Evolutionary conservation across 2,113 vertebrate species (phyloP).

Genomic region (Hoplias malabaricus): DNA sequence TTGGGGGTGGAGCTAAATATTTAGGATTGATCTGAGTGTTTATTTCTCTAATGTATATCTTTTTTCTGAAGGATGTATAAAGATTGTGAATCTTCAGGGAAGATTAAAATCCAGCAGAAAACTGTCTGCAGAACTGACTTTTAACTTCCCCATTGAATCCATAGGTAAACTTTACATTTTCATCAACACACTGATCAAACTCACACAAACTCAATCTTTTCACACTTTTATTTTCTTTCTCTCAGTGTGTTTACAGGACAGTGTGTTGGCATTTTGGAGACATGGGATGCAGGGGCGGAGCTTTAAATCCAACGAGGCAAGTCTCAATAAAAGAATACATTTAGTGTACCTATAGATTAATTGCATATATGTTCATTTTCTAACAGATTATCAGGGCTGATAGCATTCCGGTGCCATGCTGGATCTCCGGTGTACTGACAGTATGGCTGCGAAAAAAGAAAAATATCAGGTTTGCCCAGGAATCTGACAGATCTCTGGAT

Average conservation of each 20-base stretch:
- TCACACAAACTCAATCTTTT: not conserved
- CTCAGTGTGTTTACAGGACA: constrained; percentile 95
- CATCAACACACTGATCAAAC: not conserved
- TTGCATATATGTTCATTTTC: too few species aligned
- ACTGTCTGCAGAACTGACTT: constrained; percentile 92
- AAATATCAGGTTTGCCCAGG: too few species aligned
- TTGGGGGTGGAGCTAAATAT: too few species aligned
- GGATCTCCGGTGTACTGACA: too few species aligned
- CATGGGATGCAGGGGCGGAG: constrained; percentile 97
- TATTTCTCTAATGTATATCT: not conserved
- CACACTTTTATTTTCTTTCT: not conserved
- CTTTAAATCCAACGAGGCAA: constrained; percentile 95
- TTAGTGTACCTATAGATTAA: too few species aligned
- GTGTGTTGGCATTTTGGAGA: constrained; percentile 95
- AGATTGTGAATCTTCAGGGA: constrained; percentile 95
- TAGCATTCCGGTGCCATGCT: too few species aligned
- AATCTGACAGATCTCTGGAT: too few species aligned
- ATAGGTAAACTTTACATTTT: constrained; percentile 91
- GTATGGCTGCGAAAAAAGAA: too few species aligned
- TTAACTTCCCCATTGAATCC: constrained; percentile 96
- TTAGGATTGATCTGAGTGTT: not conserved
- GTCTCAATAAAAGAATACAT: not conserved
- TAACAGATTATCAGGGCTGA: too few species aligned
- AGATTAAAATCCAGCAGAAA: constrained; percentile 95
- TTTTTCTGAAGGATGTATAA: constrained; percentile 84